phyloP scores from a whole-genome alignment of 2,888 invertebrate genomes.

The Tiliacea citrago region DNA sequence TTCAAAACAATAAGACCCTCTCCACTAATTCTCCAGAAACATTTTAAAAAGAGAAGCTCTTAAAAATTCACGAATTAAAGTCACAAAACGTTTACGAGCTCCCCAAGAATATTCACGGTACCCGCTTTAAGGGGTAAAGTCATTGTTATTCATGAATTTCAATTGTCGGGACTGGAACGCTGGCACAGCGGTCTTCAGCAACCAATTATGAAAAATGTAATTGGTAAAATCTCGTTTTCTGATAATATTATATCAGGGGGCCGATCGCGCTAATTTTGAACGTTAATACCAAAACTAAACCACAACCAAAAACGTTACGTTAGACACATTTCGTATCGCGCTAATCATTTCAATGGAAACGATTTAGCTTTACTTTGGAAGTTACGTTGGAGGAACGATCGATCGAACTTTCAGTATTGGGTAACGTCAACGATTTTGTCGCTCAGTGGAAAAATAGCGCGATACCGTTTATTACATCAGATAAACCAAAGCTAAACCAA shows the following conservation, averaged over 20 bases:
- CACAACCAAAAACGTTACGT: too few species aligned
- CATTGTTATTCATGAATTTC: conserved; percentile 69
- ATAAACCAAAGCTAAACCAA: too few species aligned
- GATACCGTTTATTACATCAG: too few species aligned
- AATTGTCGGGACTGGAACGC: conserved; percentile 48
- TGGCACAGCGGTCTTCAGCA: conserved; percentile 30
- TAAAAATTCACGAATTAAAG: conserved; percentile 42
- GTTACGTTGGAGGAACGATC: too few species aligned
- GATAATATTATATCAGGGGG: background rate
- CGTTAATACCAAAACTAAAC: too few species aligned
- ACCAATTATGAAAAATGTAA: conserved; percentile 60
- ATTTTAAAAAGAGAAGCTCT: conserved; percentile 17
- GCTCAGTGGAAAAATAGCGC: too few species aligned
- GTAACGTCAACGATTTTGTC: too few species aligned
- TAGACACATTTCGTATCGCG: too few species aligned
- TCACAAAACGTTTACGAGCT: conserved; percentile 51
- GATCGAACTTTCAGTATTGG: too few species aligned
- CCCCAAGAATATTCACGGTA: conserved; percentile 51
- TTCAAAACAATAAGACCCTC: background rate
- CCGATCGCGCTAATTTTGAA: too few species aligned
- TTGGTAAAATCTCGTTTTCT: conserved; percentile 45
- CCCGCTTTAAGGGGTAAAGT: conserved; percentile 39
- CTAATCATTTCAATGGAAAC: too few species aligned
- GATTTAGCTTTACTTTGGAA: too few species aligned
- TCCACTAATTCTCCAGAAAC: background rate